A percentile compares a stretch with the other conserved stretches of the same genome.
Evolutionary conservation across 2,113 vertebrate genomes (phyloP).

Genomic region (Rhea pennata): DNA sequence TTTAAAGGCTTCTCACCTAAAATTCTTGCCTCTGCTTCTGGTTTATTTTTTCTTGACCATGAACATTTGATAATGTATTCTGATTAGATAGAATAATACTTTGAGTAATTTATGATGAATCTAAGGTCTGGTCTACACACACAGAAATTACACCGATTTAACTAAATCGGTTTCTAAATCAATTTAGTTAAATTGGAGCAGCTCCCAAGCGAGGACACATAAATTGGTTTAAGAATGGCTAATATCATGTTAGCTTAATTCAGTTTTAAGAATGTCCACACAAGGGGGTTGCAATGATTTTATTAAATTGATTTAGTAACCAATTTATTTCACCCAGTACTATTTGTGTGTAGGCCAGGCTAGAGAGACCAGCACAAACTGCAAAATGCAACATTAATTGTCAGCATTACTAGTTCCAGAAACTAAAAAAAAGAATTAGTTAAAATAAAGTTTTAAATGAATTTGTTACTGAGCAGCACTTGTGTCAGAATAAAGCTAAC

Average conservation of each 20-base stretch:
- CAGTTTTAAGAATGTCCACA: constrained; percentile 27
- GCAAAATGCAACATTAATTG: background rate
- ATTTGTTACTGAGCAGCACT: constrained; percentile 15
- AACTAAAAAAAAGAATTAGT: background rate
- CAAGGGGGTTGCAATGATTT: constrained; percentile 29
- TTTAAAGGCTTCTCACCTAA: background rate
- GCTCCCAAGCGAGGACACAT: background rate
- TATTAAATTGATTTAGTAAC: constrained; percentile 51
- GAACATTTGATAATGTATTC: background rate
- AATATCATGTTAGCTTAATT: constrained; percentile 44
- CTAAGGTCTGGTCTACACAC: background rate
- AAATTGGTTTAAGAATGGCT: constrained; percentile 41
- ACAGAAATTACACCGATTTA: constrained; percentile 20
- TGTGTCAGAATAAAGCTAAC: background rate
- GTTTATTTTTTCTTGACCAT: background rate
- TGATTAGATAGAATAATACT: background rate
- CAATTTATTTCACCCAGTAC: constrained; percentile 21
- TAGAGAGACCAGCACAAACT: background rate
- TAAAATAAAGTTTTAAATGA: constrained; percentile 22
- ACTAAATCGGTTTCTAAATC: constrained; percentile 45
- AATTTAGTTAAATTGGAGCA: constrained; percentile 25
- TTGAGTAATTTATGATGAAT: background rate
- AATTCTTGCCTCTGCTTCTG: background rate
- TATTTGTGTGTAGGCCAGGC: background rate
- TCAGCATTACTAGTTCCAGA: background rate